Conservation (phyloP, 2,888 invertebrate species). For the Spialia ferax region DNA sequence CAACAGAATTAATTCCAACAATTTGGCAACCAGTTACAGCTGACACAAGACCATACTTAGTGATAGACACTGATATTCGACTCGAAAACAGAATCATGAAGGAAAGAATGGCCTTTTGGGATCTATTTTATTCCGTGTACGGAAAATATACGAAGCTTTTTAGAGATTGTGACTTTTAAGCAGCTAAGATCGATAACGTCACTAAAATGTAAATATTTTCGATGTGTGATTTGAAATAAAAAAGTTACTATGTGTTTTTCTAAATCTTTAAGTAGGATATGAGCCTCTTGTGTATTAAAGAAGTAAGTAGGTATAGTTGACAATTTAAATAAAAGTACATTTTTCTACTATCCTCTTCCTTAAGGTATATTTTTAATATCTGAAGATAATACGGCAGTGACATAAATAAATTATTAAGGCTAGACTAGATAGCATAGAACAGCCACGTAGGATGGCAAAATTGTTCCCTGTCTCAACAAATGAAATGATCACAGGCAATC, state of each 20-base stretch:
- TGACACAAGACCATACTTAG: slow-evolving; percentile 63
- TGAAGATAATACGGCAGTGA: too few species aligned
- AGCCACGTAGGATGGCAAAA: not conserved
- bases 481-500: not conserved
- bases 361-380: too few species aligned
- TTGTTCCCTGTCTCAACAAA: not conserved
- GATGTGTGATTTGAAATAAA: not conserved
- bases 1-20: slow-evolving; percentile 61
- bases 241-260: not conserved
- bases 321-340: not conserved
- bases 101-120: slow-evolving; percentile 78
- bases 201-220: not conserved
- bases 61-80: slow-evolving; percentile 64
- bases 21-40: slow-evolving; percentile 62
- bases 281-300: not conserved
- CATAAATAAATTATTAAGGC: too few species aligned
- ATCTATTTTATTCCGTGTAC: slow-evolving; percentile 71
- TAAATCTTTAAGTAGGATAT: not conserved
- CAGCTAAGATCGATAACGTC: not conserved
- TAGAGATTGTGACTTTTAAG: slow-evolving; percentile 54
- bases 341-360: too few species aligned
- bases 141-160: slow-evolving; percentile 63
- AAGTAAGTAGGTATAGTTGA: not conserved
- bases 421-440: not conserved
- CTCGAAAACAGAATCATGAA: slow-evolving; percentile 64